phyloP scores from a whole-genome alignment of 2,797 vertebrate species.

The Choloepus didactylus region DNA sequence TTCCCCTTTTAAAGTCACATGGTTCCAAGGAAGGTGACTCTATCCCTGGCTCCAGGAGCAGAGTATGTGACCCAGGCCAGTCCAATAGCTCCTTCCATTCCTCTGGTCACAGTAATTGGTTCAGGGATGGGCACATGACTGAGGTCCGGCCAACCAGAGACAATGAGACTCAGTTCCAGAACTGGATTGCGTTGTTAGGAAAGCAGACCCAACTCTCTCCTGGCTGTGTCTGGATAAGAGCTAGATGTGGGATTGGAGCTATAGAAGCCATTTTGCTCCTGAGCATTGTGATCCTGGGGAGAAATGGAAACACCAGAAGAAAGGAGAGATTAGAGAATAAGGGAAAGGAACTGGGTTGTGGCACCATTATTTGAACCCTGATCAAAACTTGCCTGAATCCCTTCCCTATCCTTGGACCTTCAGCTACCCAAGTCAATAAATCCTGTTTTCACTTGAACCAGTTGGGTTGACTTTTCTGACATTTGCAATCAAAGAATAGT shows the following conservation, averaged over 20 bases:
- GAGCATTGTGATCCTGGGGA: rapidly evolving
- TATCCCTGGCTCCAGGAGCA: not conserved
- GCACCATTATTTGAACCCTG: not conserved
- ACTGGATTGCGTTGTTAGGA: not conserved
- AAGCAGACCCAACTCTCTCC: not conserved
- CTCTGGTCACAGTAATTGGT: not conserved
- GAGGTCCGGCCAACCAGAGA: not conserved
- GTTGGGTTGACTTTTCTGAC: not conserved
- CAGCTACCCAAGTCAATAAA: not conserved
- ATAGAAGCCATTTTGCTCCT: not conserved
- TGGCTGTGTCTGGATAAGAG: not conserved
- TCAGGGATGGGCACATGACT: not conserved
- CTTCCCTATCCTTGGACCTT: not conserved
- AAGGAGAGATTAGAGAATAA: not conserved
- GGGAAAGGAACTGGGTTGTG: not conserved
- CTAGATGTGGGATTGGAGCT: not conserved
- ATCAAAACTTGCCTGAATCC: not conserved
- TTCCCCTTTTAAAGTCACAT: not conserved
- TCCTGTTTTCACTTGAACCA: not conserved
- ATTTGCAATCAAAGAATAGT: not conserved
- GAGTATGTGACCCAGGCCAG: not conserved
- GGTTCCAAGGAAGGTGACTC: not conserved
- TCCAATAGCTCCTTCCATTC: not conserved
- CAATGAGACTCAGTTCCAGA: not conserved
- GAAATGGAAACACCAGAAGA: not conserved